Conservation (phyloP, 2,888 invertebrate genomes). For the Julus scanicus region DNA sequence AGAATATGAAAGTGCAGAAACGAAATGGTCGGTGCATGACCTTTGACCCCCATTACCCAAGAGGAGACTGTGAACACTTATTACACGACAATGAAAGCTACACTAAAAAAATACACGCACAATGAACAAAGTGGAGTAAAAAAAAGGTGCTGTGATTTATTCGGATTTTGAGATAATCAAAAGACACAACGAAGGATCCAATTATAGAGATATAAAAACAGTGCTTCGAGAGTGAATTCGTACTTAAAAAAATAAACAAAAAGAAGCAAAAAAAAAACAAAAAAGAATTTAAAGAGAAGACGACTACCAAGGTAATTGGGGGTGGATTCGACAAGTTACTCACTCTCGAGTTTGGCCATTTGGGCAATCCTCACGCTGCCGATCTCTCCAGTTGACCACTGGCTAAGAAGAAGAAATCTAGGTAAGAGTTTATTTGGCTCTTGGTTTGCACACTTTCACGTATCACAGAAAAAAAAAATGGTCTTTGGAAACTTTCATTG, state of each 20-base stretch:
- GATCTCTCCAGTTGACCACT: constrained; percentile 22
- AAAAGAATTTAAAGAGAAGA: not conserved
- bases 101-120: not conserved
- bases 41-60: constrained; percentile 23
- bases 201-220: not conserved
- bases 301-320: constrained; percentile 5
- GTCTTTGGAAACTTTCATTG: not conserved
- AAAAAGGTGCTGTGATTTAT: not conserved
- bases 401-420: constrained; percentile 25
- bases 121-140: constrained; percentile 22
- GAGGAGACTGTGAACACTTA: not conserved
- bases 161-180: constrained; percentile 16
- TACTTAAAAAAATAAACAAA: not conserved
- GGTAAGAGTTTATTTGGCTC: constrained; percentile 36
- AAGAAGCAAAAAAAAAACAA: not conserved
- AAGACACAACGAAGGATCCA: constrained; percentile 2
- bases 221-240: constrained; percentile 30
- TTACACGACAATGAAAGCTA: constrained; percentile 8
- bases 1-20: not conserved
- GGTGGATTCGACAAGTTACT: not conserved
- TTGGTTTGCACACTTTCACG: not conserved
- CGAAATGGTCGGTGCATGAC: not conserved
- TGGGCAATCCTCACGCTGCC: constrained; percentile 42
- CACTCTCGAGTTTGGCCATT: constrained; percentile 39
- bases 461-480: not conserved